Evolutionary conservation across 2,797 vertebrate species (phyloP), one percentile per base, ranked within the genome.

Genomic region (Pseudopleuronectes americanus): DNA sequence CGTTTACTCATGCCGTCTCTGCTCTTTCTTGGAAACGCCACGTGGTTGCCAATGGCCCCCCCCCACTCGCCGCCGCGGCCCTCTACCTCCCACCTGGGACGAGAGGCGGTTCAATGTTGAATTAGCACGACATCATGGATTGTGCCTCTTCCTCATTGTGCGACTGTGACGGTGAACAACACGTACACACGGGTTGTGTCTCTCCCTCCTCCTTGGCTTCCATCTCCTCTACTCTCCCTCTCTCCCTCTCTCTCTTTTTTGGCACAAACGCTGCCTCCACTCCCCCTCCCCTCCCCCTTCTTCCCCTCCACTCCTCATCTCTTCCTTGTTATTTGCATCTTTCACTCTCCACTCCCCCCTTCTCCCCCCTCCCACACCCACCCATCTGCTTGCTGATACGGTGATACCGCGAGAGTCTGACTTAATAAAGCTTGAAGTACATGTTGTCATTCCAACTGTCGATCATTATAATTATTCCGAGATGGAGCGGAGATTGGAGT

Each of bases 371-470:
- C 28, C 24, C 45, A 71, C 3, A 26, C 67, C 76, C 61, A 68
- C 80, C 80, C 79, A 76, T 87, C 84, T 85, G 83, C 82, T 72
- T 74, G 86, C 88, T 77, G 90, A 87, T 88, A 71, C 38, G 65
- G 79, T 84, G 79, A 89, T 84, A 82, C 66, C 23, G 84, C 28
- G n/a, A n/a, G 6, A 91, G 84, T 87, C 86, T 81, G 83, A 90
- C 86, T 91, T 92, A 93, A 92, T 92, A 93, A 93, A 90, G 90
- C 86, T 87, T 89, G 89, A 91, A 93, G 90, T 93, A 77, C 83
- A 71, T 81, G 89, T 85, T 90, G 86, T 91, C 86, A 86, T 89
- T 87, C 90, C 84, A 74, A 80, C 90, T 94, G 91, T 93, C 92
- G 78, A 87, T 92, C 89, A 91, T 90, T 84, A 65, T 91, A 90